Evolutionary conservation across 2,888 invertebrate genomes (phyloP), one percentile per base, ranked within the genome.

Genomic region (Esperia sulphurella): DNA sequence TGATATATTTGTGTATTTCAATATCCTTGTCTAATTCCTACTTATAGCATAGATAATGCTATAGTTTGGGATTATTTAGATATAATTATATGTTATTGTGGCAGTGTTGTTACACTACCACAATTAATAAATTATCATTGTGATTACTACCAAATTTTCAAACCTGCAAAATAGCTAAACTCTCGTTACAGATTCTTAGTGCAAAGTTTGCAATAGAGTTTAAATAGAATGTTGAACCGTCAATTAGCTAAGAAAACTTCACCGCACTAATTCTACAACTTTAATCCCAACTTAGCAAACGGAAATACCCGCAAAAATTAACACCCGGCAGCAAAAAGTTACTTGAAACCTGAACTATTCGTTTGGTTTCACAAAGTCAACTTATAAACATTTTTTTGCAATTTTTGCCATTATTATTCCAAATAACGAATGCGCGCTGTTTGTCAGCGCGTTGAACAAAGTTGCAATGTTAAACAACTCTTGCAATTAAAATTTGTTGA

Each of bases 401-500:
- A 21, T 3, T 3, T 3, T 21, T 21, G 65, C 63, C 59, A 48
- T 61, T 50, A 50, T 61, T 61, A 61, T 63, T 61, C 49, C 45
- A 55, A 64, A 60, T 51, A 61, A 61, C 57, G 48, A 52, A 43
- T 41, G 47, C 33, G 45, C 43, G 21, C 45, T 48, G 50, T 65
- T 65, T 65, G 64, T 68, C 63, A 59, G 58, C 62, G 59, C 62
- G 59, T 54, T 50, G 59, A 66, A 65, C 65, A 68, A 71, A 76
- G 69, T 77, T 72, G 61, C 65, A 63, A 64, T 71, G 71, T 71
- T 59, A 57, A 72, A 66, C 70, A 73, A 75, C 74, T 76, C 66
- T 58, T 72, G 75, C 79, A 82, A 83, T 86, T 84, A 83, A 83
- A 85, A 85, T 82, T 78, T 83, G 79, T 75, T 63, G 69, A 63